These are phyloP conservation scores for Tauraco erythrolophus DNA, from an alignment of 2,113 vertebrate genomes.

Conservation along the genomic window DNA sequence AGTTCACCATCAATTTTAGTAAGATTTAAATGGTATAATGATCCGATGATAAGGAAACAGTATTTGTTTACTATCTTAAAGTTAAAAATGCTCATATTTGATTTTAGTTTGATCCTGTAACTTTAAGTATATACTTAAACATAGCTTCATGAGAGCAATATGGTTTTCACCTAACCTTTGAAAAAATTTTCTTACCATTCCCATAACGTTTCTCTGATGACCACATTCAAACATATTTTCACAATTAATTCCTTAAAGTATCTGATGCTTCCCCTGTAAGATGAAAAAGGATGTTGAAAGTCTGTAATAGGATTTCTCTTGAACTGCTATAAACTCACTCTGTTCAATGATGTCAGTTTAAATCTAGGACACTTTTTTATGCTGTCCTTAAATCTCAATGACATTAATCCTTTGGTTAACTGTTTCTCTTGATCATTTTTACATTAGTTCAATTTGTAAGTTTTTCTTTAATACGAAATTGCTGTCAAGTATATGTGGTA, in stretches of 20 bases:
- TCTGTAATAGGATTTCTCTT: not conserved
- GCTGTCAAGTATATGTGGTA: not conserved
- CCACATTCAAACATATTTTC: not conserved
- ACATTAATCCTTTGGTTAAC: not conserved
- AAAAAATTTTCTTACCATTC: not conserved
- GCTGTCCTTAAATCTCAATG: not conserved
- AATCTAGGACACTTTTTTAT: not conserved
- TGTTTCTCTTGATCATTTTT: not conserved
- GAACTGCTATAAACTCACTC: not conserved
- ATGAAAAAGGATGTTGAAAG: not conserved
- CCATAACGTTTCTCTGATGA: not conserved
- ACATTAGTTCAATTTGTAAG: not conserved
- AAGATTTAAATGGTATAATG: not conserved
- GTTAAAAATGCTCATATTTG: not conserved
- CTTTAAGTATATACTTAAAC: not conserved
- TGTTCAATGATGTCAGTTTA: not conserved
- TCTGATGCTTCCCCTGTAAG: not conserved
- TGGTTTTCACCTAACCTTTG: not conserved
- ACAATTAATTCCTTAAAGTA: not conserved
- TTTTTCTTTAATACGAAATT: not conserved
- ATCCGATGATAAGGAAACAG: not conserved
- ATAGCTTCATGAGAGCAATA: not conserved
- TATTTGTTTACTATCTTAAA: not conserved
- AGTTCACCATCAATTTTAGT: not conserved
- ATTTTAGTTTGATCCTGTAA: not conserved